Evolutionary conservation across 2,113 vertebrate genomes (phyloP).

Genomic region (Cochlearius cochlearius): DNA sequence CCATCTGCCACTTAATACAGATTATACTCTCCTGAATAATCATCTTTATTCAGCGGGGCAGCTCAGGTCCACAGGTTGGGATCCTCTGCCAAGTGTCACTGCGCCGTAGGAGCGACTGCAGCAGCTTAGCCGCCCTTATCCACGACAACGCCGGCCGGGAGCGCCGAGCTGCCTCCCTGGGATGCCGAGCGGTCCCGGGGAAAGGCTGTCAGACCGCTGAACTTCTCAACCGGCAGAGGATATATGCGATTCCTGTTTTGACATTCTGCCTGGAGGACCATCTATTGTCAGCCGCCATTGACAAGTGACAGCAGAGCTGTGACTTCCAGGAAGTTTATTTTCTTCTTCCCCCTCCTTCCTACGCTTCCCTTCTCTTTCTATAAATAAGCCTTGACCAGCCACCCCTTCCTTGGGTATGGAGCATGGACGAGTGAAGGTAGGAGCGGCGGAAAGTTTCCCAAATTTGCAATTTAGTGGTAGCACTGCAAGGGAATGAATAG

Average conservation of each 20-base stretch:
- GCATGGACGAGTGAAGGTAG: conserved; percentile 25
- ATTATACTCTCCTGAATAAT: conserved; percentile 76
- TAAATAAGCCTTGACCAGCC: background rate
- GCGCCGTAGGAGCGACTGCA: background rate
- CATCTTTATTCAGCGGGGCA: conserved; percentile 76
- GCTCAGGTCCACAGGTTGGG: conserved; percentile 72
- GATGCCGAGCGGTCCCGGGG: background rate
- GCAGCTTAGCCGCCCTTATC: background rate
- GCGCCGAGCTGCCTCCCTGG: background rate
- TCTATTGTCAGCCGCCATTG: conserved; percentile 41
- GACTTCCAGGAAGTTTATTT: conserved; percentile 57
- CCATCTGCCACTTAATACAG: conserved; percentile 68
- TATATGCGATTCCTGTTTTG: conserved; percentile 11
- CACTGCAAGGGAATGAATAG: conserved; percentile 67
- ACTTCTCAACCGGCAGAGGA: background rate
- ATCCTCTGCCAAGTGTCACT: conserved; percentile 64
- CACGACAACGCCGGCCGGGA: background rate
- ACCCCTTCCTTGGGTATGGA: background rate
- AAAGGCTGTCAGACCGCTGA: background rate
- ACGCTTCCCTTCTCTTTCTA: background rate
- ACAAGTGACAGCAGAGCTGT: conserved; percentile 54
- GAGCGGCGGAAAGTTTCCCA: background rate
- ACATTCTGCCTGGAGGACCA: conserved; percentile 39
- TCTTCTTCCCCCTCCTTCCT: background rate
- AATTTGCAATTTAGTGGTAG: conserved; percentile 56